Evolutionary conservation across 2,113 vertebrate species (phyloP).

Genomic region (Scatophagus argus): DNA sequence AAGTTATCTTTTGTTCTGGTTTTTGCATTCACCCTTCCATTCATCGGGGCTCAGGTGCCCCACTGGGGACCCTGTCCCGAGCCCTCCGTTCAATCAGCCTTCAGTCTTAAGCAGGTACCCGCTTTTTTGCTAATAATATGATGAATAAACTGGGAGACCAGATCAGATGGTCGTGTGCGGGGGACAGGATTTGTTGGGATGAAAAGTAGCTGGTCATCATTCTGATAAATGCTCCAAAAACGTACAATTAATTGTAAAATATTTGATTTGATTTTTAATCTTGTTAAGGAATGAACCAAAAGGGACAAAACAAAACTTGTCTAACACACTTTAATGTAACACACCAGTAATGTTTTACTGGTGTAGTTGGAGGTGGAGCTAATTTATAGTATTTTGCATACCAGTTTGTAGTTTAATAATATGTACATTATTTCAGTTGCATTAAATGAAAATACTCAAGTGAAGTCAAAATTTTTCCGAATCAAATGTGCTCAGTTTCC

Average conservation of each 20-base stretch:
- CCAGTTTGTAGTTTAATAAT: too few relatives aligned
- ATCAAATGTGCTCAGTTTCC: neutral
- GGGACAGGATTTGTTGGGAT: neutral
- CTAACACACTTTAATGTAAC: too few relatives aligned
- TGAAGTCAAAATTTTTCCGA: too few relatives aligned
- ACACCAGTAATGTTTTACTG: too few relatives aligned
- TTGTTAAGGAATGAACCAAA: too few relatives aligned
- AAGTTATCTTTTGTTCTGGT: constrained; percentile 51
- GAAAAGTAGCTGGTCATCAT: neutral
- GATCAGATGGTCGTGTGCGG: neutral
- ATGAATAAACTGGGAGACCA: neutral
- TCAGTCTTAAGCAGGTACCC: constrained; percentile 87
- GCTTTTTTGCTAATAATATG: neutral
- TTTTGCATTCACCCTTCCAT: constrained; percentile 58
- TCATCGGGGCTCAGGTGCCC: constrained; percentile 85
- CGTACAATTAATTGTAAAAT: neutral
- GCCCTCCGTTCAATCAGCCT: constrained; percentile 87
- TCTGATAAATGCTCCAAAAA: neutral
- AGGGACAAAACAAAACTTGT: too few relatives aligned
- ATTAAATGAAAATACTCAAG: too few relatives aligned
- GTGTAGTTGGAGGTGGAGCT: too few relatives aligned
- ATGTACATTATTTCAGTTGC: too few relatives aligned
- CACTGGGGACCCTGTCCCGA: constrained; percentile 89
- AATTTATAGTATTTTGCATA: too few relatives aligned
- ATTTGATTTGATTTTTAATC: neutral